Evolutionary conservation across 2,888 invertebrate species (phyloP).

Genomic region (Drosophila falleni): DNA sequence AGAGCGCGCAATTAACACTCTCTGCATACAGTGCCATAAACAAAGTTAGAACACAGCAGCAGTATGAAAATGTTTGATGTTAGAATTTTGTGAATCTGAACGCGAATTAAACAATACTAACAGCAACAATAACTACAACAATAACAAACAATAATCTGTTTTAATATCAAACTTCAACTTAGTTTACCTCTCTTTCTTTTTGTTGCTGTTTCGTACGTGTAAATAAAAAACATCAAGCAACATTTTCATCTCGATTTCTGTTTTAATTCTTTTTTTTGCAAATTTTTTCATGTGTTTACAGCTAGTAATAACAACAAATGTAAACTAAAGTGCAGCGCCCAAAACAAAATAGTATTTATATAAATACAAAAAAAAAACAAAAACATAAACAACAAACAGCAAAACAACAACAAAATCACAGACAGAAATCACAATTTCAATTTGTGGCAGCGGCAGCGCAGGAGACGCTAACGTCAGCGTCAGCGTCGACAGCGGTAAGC

Average conservation of each 20-base stretch:
- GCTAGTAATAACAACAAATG: slow-evolving; percentile 34
- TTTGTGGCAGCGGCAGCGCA: slow-evolving; percentile 25
- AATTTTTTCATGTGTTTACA: slow-evolving; percentile 52
- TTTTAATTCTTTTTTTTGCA: slow-evolving; percentile 35
- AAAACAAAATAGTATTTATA: slow-evolving; percentile 33
- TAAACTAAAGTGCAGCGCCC: slow-evolving; percentile 43
- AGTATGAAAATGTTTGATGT: slow-evolving; percentile 39
- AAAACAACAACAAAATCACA: slow-evolving; percentile 35
- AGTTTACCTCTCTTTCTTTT: slow-evolving; percentile 1
- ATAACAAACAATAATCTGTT: slow-evolving; percentile 12
- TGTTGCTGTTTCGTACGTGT: slow-evolving; percentile 41
- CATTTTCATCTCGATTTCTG: slow-evolving; percentile 34
- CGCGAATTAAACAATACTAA: slow-evolving; percentile 7
- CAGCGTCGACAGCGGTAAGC: slow-evolving; percentile 48
- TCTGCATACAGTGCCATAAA: slow-evolving; percentile 45
- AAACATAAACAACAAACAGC: slow-evolving; percentile 25
- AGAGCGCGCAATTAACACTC: slow-evolving; percentile 43
- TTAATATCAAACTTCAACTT: slow-evolving; percentile 5
- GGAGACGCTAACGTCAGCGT: slow-evolving; percentile 33
- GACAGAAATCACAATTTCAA: slow-evolving; percentile 19
- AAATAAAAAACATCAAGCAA: slow-evolving; percentile 41
- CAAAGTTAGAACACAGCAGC: slow-evolving; percentile 51
- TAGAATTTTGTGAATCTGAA: slow-evolving; percentile 16
- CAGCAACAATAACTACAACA: slow-evolving; percentile 14
- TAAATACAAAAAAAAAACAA: slow-evolving; percentile 6